Evolutionary conservation across 2,113 vertebrate species (phyloP), one percentile per base, ranked within the genome.

Genomic region (Podocnemis expansa): DNA sequence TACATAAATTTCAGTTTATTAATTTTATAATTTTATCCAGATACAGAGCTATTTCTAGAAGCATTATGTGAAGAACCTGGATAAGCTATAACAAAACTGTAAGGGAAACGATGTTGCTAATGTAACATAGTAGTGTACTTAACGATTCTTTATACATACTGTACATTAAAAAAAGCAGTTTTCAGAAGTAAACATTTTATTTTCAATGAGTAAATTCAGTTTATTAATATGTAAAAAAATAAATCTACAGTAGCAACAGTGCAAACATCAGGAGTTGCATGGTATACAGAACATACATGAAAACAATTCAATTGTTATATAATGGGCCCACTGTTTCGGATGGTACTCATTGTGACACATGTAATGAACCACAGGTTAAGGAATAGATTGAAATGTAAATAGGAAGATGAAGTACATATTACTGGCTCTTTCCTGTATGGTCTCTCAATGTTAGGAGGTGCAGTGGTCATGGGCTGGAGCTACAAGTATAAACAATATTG

Each of bases 391-490:
- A 67, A 70, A 41, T 1, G 45, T 80, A 91, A 89, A 56, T 89
- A 85, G 8, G 96, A 89, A 73, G 98, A 93, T 2, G 89, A 93
- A 24, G 81, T 90, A 86, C 98, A 98, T 90, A 89, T 95, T 94
- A 95, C 41, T 63, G 98, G 95, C 41, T 98, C 98, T 60, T 94
- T 60, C 85, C 94, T 95, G 38, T 98, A 98, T 0, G 98, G 97
- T 80, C 97, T 96, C 81, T 97, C 94, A 86, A 98, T 96, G 14
- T 98, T 96, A 56, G 98, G 98, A 14, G 98, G 98, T 27, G 97
- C 94, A 5, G 98, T 97, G 22, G 98, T 98, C 98, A 98, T 98
- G 76, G 98, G 98, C 94, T 98, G 98, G 79, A 98, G 98, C 98
- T 98, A 97, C 84, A 98, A 98, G 89, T 43, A 47, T 85, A 90